phyloP scores from a whole-genome alignment of 2,888 invertebrate species.

The Tromatobia lineatoria region DNA sequence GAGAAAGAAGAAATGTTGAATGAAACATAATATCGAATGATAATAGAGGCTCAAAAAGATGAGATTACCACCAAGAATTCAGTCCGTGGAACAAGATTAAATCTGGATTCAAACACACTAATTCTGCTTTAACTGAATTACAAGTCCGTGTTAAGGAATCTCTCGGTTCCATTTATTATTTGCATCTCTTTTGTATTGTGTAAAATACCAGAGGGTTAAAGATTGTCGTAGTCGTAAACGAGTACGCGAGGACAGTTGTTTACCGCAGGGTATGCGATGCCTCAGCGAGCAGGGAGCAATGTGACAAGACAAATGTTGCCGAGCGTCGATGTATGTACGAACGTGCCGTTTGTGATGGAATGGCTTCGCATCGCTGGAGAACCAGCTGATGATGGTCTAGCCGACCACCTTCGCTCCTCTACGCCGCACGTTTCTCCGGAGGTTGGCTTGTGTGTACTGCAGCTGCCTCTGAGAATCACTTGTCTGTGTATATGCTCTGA shows the following conservation, averaged over 20 bases:
- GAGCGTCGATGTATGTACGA: constrained; percentile 62
- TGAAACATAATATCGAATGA: neutral
- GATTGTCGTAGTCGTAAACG: constrained; percentile 1
- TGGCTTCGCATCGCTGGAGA: constrained; percentile 46
- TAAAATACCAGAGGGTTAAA: neutral
- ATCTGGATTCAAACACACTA: neutral
- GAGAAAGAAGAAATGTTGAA: too few species aligned
- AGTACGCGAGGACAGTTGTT: constrained; percentile 57
- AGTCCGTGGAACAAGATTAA: neutral
- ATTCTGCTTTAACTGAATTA: neutral
- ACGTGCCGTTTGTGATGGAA: constrained; percentile 59
- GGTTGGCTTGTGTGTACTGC: constrained; percentile 4
- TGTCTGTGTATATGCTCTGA: constrained; percentile 43
- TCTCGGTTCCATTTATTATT: neutral
- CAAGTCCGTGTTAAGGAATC: neutral
- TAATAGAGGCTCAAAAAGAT: neutral
- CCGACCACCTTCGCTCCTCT: neutral
- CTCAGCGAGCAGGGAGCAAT: constrained; percentile 15
- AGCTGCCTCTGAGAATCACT: constrained; percentile 46
- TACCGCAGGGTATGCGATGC: constrained; percentile 34
- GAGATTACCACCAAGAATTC: neutral
- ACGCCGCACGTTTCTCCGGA: constrained; percentile 1
- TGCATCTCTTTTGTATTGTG: neutral
- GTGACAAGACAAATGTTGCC: constrained; percentile 65
- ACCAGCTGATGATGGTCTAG: constrained; percentile 62